phyloP scores from a whole-genome alignment of 2,113 vertebrate species.

The Nymphicus hollandicus region DNA sequence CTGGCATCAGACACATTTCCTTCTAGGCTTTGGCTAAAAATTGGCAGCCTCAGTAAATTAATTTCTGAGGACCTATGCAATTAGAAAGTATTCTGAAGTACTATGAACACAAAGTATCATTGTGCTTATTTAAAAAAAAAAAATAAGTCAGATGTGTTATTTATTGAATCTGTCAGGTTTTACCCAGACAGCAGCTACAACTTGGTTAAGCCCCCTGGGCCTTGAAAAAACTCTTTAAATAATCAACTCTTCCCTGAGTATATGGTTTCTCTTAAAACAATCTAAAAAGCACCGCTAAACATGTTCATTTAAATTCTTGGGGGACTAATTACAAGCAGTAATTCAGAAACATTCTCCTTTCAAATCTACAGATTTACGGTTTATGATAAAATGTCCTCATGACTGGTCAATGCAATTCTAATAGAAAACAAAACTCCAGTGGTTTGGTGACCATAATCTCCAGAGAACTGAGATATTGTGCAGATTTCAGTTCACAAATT shows the following conservation, averaged over 20 bases:
- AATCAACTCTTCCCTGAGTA: neutral
- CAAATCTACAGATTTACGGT: slow-evolving; percentile 54
- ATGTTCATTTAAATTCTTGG: slow-evolving; percentile 24
- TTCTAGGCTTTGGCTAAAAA: neutral
- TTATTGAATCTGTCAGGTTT: neutral
- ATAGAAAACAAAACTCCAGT: slow-evolving; percentile 50
- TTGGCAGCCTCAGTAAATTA: neutral
- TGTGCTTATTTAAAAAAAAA: neutral
- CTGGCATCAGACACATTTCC: neutral
- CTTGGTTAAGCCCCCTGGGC: neutral
- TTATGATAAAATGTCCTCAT: slow-evolving; percentile 42
- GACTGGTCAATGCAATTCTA: slow-evolving; percentile 23
- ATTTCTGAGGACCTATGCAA: neutral
- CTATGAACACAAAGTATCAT: neutral
- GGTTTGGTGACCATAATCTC: slow-evolving; percentile 36
- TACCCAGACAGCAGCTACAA: neutral
- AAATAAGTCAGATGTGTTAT: neutral
- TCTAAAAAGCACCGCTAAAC: slow-evolving; percentile 39
- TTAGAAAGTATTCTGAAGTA: neutral
- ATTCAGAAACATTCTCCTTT: slow-evolving; percentile 44
- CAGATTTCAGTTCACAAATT: slow-evolving; percentile 72
- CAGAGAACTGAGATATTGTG: slow-evolving; percentile 41
- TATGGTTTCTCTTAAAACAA: slow-evolving; percentile 16
- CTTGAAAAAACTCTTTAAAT: neutral
- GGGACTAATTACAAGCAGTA: slow-evolving; percentile 48